Percentiles rank a stretch among this genome's conserved stretches.
Evolutionary conservation across 2,888 invertebrate genomes (phyloP).

Genomic region (Pimpla rufipes): DNA sequence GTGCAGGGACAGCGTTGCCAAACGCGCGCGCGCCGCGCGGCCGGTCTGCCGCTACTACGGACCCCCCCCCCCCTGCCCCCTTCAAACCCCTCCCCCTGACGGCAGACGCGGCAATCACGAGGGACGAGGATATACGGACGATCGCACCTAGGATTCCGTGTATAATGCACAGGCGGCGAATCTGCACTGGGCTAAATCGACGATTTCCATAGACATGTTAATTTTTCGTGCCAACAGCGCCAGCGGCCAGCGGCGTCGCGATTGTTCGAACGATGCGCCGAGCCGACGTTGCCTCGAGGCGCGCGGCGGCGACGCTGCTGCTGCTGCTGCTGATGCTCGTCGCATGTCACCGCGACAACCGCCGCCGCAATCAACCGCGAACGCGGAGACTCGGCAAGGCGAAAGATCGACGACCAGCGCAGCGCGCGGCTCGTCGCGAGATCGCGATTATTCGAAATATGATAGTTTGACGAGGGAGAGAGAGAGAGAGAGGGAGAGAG

Average conservation of each 20-base stretch:
- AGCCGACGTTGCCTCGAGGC: conserved; percentile 52
- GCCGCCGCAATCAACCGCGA: conserved; percentile 39
- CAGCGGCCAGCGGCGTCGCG: conserved; percentile 8
- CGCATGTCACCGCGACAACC: conserved; percentile 43
- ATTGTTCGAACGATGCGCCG: conserved; percentile 25
- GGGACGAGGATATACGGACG: not conserved
- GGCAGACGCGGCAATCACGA: conserved; percentile 8
- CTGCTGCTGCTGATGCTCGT: too few species aligned
- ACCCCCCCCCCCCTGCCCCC: not conserved
- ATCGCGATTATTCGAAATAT: conserved; percentile 66
- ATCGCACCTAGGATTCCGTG: not conserved
- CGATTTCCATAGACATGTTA: conserved; percentile 59
- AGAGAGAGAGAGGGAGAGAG: not conserved
- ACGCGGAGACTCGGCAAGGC: conserved; percentile 21
- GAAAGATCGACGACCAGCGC: conserved; percentile 48
- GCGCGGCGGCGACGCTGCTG: conserved; percentile 3
- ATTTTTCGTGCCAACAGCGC: conserved; percentile 50
- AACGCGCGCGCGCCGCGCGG: conserved; percentile 15
- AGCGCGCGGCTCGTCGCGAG: conserved; percentile 19
- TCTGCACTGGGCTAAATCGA: conserved; percentile 57
- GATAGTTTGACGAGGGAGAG: conserved; percentile 48
- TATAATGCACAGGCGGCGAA: conserved; percentile 30
- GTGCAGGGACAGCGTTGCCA: conserved; percentile 69
- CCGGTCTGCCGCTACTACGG: not conserved
- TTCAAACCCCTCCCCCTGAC: too few species aligned